A percentile compares a stretch with the other conserved stretches of the same genome.
These are phyloP conservation scores for Oreochromis grahami DNA, from an alignment of 2,797 vertebrate genomes.

Conservation along the genomic window DNA sequence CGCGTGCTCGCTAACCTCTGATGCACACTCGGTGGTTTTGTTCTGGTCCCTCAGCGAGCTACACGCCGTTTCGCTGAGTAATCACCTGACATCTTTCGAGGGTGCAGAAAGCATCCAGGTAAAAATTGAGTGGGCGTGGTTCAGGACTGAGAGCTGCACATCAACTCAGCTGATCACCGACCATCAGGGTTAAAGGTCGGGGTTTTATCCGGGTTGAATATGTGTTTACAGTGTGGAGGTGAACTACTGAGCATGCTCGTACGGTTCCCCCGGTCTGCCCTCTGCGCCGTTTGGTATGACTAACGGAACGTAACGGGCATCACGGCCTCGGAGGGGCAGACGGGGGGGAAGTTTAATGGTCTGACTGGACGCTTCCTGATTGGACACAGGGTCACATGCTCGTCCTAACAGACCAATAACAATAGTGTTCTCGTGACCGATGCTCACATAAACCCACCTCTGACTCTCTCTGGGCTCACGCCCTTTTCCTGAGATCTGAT, in stretches of 20 bases:
- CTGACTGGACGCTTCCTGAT: background rate
- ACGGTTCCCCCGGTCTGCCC: background rate
- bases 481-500: background rate
- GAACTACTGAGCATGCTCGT: background rate
- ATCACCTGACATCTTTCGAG: background rate
- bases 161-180: background rate
- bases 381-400: background rate
- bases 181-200: background rate
- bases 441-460: background rate
- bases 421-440: background rate
- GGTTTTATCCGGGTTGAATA: background rate
- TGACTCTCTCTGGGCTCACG: background rate
- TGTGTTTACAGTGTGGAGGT: background rate
- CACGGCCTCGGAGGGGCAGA: fast-evolving
- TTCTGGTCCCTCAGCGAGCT: background rate
- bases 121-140: background rate
- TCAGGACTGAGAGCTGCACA: background rate
- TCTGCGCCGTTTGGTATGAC: background rate
- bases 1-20: background rate
- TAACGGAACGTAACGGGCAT: fast-evolving
- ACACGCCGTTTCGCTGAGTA: background rate
- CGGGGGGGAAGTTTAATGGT: background rate
- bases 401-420: background rate
- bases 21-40: background rate
- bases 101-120: background rate